Conservation (phyloP, 2,797 vertebrate genomes). For the Serranus cabrilla region DNA sequence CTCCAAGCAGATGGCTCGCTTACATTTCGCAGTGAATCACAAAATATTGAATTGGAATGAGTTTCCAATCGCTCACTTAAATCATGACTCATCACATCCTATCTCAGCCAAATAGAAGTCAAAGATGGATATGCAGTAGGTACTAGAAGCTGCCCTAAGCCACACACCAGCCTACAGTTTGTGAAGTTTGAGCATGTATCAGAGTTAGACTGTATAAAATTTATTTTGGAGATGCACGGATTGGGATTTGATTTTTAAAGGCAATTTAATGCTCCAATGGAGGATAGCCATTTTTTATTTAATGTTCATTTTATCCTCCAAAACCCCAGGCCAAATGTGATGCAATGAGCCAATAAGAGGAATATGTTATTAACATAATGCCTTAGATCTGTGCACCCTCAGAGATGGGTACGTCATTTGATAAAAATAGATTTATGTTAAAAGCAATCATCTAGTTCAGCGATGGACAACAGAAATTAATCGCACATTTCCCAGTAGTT, state of each 20-base stretch:
- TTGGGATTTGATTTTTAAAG: slow-evolving; percentile 66
- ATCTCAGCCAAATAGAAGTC: slow-evolving; percentile 43
- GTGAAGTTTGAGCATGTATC: slow-evolving; percentile 39
- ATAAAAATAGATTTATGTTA: slow-evolving; percentile 51
- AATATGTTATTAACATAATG: slow-evolving; percentile 65
- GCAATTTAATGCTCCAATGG: slow-evolving; percentile 76
- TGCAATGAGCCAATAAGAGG: slow-evolving; percentile 62
- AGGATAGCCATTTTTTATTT: slow-evolving; percentile 63
- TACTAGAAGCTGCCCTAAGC: slow-evolving; percentile 23
- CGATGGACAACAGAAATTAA: slow-evolving; percentile 36
- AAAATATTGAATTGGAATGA: slow-evolving; percentile 65
- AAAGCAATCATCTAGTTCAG: slow-evolving; percentile 43
- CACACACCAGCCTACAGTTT: slow-evolving; percentile 2
- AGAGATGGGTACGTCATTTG: slow-evolving; percentile 28
- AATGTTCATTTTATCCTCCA: slow-evolving; percentile 71
- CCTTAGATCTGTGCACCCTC: slow-evolving; percentile 44
- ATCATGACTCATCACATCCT: slow-evolving; percentile 60
- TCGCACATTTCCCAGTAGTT: slow-evolving; percentile 26
- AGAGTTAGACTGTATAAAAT: slow-evolving; percentile 47
- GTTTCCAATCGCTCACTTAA: slow-evolving; percentile 51
- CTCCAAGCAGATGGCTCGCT: slow-evolving; percentile 54
- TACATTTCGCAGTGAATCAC: slow-evolving; percentile 46
- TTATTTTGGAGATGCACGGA: slow-evolving; percentile 59
- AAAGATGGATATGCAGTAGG: slow-evolving; percentile 49
- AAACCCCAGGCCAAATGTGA: slow-evolving; percentile 70